Base-by-base conservation (phyloP, 2,113 vertebrate species). In the Acanthochromis polyacanthus region DNA sequence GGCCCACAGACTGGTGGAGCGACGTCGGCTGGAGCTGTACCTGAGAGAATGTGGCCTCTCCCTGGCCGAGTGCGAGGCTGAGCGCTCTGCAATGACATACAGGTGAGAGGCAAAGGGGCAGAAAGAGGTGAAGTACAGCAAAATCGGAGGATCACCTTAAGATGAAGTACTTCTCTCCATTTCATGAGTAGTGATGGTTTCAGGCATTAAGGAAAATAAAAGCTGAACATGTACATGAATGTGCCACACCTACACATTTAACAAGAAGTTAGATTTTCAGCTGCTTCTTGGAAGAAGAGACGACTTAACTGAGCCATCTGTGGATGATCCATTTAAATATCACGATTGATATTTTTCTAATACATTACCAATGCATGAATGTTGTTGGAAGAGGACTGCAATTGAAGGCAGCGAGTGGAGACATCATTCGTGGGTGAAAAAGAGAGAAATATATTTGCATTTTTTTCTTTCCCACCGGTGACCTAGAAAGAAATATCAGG, bases 1-100 rank as follows among this genome's bases (percentile, higher is more conserved):
- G 1, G 87, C 93, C 0, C 94, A 92, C 66, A 79, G 88, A 57
- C 81, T 93, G 84, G 86, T 94, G 88, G 94, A 95, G 72, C 80
- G 88, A 0, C 89, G 93, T 1, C 83, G 89, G 1, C 83, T 96
- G 73, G 93, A 95, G 82, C 88, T 93, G 20, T 96, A 93, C 91
- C 88, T 95, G 4, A 88, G 91, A 11, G 94, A 96, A 62, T 94
- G 88, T 48, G 91, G 92, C 69, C 90, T 95, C 14, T 92, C 92
- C 0, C 63, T 92, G 73, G 88, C 86, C 0, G 88, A 95, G 83
- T 91, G 92, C 4, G 85, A 94, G 74, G 92, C 91, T 0, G 86
- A 91, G 56, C 91, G 89, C 55, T 83, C 92, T 0, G 85, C 91
- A 8, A 95, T 95, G 94, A 46, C 83, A 2, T 95, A 95, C 91